These are phyloP conservation scores for Sclerurus mexicanus DNA, from an alignment of 2,113 vertebrate species.

Conservation along the genomic window DNA sequence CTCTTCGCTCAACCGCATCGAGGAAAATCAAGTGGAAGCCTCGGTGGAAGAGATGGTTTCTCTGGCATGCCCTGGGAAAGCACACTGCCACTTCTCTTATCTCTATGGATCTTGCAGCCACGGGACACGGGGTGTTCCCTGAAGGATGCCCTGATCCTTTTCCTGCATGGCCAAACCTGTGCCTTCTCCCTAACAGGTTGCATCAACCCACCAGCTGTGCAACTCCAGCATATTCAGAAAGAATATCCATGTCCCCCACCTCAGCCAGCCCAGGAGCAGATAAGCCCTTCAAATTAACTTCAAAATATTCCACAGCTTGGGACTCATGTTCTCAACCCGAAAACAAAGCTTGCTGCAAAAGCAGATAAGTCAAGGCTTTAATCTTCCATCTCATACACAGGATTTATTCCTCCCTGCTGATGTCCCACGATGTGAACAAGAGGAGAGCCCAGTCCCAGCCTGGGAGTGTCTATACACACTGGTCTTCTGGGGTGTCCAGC, in stretches of 20 bases:
- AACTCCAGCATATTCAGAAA: not conserved
- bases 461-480: too few relatives aligned
- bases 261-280: not conserved
- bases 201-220: not conserved
- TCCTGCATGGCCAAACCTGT: not conserved
- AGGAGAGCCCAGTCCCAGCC: not conserved
- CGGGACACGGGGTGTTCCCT: not conserved
- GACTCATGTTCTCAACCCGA: not conserved
- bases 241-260: not conserved
- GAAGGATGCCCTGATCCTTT: not conserved
- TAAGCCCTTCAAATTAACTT: not conserved
- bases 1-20: not conserved
- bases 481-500: not conserved
- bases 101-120: not conserved
- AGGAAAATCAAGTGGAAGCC: not conserved
- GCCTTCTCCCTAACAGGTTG: not conserved
- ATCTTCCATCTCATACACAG: not conserved
- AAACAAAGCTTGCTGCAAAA: not conserved
- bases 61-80: not conserved
- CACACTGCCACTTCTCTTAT: not conserved
- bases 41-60: not conserved
- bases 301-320: not conserved
- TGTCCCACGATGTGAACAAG: fast-evolving
- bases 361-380: not conserved
- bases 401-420: not conserved